Evolutionary conservation across 1,140 invertebrate genomes (phyloP), one percentile per base, ranked within the genome.

Genomic region (Bradysia coprophila): DNA sequence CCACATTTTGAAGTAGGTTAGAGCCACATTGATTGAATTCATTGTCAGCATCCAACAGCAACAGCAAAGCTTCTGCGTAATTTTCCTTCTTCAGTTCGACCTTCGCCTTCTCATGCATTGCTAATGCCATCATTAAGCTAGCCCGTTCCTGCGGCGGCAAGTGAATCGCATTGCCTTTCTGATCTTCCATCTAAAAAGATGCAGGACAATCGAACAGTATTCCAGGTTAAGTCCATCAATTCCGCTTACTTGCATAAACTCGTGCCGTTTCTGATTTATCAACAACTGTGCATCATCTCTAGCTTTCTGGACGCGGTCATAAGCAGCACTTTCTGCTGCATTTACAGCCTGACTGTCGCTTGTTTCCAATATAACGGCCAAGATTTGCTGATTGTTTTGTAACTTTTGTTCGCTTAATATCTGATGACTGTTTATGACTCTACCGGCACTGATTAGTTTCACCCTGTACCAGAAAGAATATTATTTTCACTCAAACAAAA

Each of bases 61-160:
- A 64, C 1, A 84, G 63, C 1, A 87, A 54, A 1, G 81, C 78
- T 33, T 75, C 67, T 2, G 75, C 62, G 52, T 73, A 76, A 46
- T 84, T 70, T 44, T 73, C 67, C 22, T 62, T 59, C 44, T 73
- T 75, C 46, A 83, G 57, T 1, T 75, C 73, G 16, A 70, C 59
- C 41, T 75, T 62, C 0, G 81, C 82, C 49, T 81, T 79, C 60
- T 86, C 81, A 57, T 85, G 79, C 24, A 83, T 62, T 6, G 80
- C 72, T 64, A 87, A 71, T 0, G 79, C 82, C 8, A 81, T 65
- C 34, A 79, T 66, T 16, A 88, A 55, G 0, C 76, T 67, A 47
- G 73, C 69, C 44, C 67, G 70, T 54, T 85, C 80, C 6, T 68
- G 57, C 3, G 63, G 49, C 0, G 81, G 81, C 19, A 87, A 57